Evolutionary conservation across 2,113 vertebrate species (phyloP).

Genomic region (Montifringilla adamsi): DNA sequence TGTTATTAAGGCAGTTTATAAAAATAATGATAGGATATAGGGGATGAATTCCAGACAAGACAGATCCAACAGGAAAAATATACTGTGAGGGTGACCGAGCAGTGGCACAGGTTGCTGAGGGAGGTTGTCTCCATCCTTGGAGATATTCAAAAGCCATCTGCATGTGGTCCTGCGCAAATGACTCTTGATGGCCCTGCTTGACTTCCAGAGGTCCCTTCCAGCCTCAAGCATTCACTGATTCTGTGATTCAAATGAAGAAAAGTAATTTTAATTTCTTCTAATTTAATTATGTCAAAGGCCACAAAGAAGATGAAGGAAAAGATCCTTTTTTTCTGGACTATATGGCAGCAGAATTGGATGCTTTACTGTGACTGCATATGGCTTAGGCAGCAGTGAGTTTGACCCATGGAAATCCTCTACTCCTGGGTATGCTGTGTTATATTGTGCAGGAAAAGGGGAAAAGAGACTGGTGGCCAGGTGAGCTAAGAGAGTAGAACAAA

Average conservation of each 20-base stretch:
- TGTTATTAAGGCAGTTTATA: conserved; percentile 8
- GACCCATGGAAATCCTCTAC: background rate
- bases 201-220: background rate
- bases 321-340: background rate
- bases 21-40: background rate
- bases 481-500: background rate
- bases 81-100: background rate
- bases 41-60: background rate
- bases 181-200: background rate
- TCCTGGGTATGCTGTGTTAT: background rate
- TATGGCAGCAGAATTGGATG: background rate
- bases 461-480: background rate
- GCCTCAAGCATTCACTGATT: background rate
- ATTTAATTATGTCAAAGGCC: background rate
- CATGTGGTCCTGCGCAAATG: background rate
- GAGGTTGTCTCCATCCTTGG: background rate
- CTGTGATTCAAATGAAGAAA: background rate
- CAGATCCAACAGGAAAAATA: background rate
- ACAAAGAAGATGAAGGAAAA: background rate
- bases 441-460: background rate
- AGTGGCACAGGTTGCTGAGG: background rate
- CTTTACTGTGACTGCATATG: background rate
- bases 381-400: background rate
- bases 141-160: background rate
- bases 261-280: background rate